phyloP scores from a whole-genome alignment of 2,797 vertebrate genomes.

The Leptatherina wallacei region DNA sequence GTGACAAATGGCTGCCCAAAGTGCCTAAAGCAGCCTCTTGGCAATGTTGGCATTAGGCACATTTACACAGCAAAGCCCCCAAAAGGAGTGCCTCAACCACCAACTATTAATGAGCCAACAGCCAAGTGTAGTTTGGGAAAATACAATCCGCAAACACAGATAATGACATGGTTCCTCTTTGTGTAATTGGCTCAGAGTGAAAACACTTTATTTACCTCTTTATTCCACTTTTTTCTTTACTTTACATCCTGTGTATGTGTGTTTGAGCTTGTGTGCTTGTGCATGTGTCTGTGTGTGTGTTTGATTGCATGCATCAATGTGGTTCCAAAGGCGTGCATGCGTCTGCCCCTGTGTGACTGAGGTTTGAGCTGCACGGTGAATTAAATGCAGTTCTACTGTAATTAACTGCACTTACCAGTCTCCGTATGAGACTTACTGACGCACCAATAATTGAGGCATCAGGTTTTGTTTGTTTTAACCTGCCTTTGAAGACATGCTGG shows the following conservation, averaged over 20 bases:
- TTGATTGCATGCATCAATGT: conserved; percentile 26
- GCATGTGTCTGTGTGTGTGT: conserved; percentile 17
- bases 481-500: conserved; percentile 77
- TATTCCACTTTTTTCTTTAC: conserved; percentile 43
- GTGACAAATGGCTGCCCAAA: conserved; percentile 78
- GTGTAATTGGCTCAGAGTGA: conserved; percentile 79
- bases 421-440: conserved; percentile 81
- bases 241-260: conserved; percentile 61
- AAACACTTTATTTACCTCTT: conserved; percentile 78
- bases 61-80: conserved; percentile 69
- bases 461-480: conserved; percentile 82
- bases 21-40: conserved; percentile 71
- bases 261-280: conserved; percentile 19
- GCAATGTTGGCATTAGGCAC: conserved; percentile 73
- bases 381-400: conserved; percentile 81
- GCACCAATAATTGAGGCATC: conserved; percentile 82
- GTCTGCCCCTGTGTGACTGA: conserved; percentile 63
- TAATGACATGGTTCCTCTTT: conserved; percentile 82
- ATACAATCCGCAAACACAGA: conserved; percentile 76
- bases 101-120: conserved; percentile 77
- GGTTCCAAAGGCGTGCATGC: conserved; percentile 15
- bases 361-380: conserved; percentile 79
- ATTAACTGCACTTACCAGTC: conserved; percentile 82
- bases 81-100: conserved; percentile 44
- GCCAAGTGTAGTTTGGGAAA: conserved; percentile 74